Conservation (phyloP, 1,140 invertebrate genomes). For the Euschistus heros region DNA sequence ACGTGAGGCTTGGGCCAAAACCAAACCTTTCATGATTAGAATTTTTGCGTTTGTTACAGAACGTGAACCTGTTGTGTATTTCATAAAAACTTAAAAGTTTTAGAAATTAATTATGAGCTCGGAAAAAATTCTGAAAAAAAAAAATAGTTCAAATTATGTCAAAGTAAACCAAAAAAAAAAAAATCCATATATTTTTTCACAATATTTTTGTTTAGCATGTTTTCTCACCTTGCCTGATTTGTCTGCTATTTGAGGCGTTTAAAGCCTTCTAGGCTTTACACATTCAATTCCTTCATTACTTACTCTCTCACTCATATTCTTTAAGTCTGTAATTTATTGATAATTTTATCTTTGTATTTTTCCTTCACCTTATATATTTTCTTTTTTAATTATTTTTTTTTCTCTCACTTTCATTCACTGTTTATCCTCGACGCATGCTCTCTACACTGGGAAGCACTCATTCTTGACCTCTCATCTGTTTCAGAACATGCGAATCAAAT, state of each 20-base stretch:
- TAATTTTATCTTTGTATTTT: conserved; percentile 8
- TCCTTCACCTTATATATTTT: background rate
- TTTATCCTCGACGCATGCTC: background rate
- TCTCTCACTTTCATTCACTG: conserved; percentile 1
- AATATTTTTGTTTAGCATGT: background rate
- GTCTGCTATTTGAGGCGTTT: background rate
- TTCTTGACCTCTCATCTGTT: conserved; percentile 8
- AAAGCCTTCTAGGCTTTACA: background rate
- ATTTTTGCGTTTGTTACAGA: too few species aligned
- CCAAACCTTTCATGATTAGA: too few species aligned
- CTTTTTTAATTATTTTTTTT: background rate
- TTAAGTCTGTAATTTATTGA: too few species aligned
- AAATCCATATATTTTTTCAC: background rate
- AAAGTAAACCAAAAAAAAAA: too few species aligned
- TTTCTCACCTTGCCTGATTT: background rate
- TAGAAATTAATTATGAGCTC: too few species aligned
- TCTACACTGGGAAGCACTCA: conserved; percentile 3
- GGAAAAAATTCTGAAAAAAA: too few species aligned
- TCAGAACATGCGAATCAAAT: conserved; percentile 13
- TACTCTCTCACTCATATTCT: too few species aligned
- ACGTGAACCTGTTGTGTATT: too few species aligned
- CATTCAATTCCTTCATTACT: background rate
- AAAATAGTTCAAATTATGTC: too few species aligned
- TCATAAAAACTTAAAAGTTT: too few species aligned
- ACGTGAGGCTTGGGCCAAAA: too few species aligned